Evolutionary conservation across 2,888 invertebrate genomes (phyloP).

Genomic region (Drosophila sordidula): DNA sequence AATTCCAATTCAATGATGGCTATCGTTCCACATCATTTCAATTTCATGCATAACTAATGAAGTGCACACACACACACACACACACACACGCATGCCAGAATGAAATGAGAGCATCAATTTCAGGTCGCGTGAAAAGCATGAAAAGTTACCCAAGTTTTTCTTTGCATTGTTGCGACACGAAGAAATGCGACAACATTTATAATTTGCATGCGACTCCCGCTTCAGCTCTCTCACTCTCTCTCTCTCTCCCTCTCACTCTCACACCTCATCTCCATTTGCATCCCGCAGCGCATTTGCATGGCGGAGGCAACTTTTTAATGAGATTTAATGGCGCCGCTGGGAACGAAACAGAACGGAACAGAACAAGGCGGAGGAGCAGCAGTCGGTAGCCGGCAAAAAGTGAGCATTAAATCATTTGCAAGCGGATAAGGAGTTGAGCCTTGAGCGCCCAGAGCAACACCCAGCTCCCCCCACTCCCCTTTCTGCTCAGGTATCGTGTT

Average conservation of each 20-base stretch:
- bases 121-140: constrained; percentile 33
- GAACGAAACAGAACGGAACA: constrained; percentile 37
- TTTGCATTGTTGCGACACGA: constrained; percentile 44
- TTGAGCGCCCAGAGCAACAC: constrained; percentile 22
- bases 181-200: constrained; percentile 65
- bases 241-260: not conserved
- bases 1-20: constrained; percentile 49
- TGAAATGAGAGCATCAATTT: constrained; percentile 26
- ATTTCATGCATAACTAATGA: constrained; percentile 64
- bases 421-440: constrained; percentile 70
- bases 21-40: constrained; percentile 55
- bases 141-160: constrained; percentile 47
- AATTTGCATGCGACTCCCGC: constrained; percentile 61
- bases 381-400: constrained; percentile 58
- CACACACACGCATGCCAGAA: constrained; percentile 4
- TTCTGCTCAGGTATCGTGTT: constrained; percentile 62
- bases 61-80: constrained; percentile 13
- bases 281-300: constrained; percentile 29
- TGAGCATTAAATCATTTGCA: constrained; percentile 74
- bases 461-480: not conserved
- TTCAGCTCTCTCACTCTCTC: not conserved
- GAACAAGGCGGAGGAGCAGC: constrained; percentile 19
- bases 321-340: constrained; percentile 78
- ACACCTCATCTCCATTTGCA: not conserved
- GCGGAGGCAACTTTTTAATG: constrained; percentile 73